Conservation (phyloP, 2,888 invertebrate genomes). For the Drosophila eohydei region DNA sequence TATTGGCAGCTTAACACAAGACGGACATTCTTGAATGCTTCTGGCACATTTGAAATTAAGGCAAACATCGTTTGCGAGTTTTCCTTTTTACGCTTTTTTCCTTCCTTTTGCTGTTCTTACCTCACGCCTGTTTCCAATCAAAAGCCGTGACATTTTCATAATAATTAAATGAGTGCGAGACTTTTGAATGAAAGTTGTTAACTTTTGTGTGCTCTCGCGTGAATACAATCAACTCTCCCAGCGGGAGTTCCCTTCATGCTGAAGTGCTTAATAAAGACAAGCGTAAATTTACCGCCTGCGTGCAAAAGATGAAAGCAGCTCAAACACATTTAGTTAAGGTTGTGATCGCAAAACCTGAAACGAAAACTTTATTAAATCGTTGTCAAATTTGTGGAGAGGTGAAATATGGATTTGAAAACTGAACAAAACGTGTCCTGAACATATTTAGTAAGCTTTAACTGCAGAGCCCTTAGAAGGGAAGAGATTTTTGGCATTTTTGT, state of each 20-base stretch:
- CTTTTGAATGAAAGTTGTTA: slow-evolving; percentile 12
- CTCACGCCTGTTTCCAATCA: slow-evolving; percentile 23
- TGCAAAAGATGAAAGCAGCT: neutral
- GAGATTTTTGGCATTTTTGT: neutral
- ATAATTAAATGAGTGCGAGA: slow-evolving; percentile 13
- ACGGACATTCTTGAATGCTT: slow-evolving; percentile 11
- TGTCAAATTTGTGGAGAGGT: neutral
- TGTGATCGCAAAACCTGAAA: neutral
- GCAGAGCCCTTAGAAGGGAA: neutral
- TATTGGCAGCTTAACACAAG: slow-evolving; percentile 50
- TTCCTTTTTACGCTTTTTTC: neutral
- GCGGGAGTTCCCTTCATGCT: neutral
- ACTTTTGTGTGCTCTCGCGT: slow-evolving; percentile 1
- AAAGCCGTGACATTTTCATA: slow-evolving; percentile 27
- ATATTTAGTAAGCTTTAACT: neutral
- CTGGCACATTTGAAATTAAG: slow-evolving; percentile 52
- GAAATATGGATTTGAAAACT: neutral
- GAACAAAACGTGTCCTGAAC: neutral
- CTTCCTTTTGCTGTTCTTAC: neutral
- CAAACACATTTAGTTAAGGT: neutral
- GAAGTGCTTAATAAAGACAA: neutral
- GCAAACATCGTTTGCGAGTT: slow-evolving; percentile 29
- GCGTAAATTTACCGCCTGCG: neutral
- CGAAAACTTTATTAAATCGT: neutral
- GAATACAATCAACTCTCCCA: slow-evolving; percentile 2